phyloP scores from a whole-genome alignment of 2,888 invertebrate genomes.

The Protodeltote pygarga region DNA sequence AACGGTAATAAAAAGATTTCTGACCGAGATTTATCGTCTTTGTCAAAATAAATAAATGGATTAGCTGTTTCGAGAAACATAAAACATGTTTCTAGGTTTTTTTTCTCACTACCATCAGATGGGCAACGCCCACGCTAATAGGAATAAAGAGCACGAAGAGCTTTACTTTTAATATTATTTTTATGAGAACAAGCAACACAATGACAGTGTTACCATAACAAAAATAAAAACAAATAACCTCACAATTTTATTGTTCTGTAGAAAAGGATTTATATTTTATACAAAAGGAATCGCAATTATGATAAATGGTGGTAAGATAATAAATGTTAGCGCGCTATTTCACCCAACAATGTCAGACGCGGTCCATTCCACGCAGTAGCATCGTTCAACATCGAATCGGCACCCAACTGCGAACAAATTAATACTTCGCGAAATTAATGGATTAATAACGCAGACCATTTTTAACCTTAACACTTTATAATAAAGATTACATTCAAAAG shows the following conservation, averaged over 20 bases:
- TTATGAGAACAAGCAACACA: constrained; percentile 23
- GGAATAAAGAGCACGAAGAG: constrained; percentile 42
- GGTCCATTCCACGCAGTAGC: constrained; percentile 48
- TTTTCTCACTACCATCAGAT: constrained; percentile 28
- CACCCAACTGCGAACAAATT: constrained; percentile 65
- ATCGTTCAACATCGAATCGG: constrained; percentile 51
- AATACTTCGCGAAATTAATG: constrained; percentile 54
- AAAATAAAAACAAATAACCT: constrained; percentile 32
- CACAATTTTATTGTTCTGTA: constrained; percentile 24
- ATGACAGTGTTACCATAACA: constrained; percentile 32
- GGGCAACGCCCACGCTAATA: constrained; percentile 35
- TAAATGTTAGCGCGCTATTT: constrained; percentile 36
- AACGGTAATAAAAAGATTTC: constrained; percentile 28
- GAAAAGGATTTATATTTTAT: constrained; percentile 33
- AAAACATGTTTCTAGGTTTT: constrained; percentile 35
- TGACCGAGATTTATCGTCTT: constrained; percentile 44
- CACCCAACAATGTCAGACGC: constrained; percentile 41
- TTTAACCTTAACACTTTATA: constrained; percentile 19
- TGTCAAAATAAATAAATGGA: constrained; percentile 51
- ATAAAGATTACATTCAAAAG: constrained; percentile 29
- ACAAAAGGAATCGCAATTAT: constrained; percentile 38
- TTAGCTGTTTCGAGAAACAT: constrained; percentile 38
- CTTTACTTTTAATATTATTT: constrained; percentile 33
- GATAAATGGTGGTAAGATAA: constrained; percentile 36
- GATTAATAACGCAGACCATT: constrained; percentile 11